Base-by-base conservation (phyloP, 1,140 invertebrate genomes). In the Elysia chlorotica region DNA sequence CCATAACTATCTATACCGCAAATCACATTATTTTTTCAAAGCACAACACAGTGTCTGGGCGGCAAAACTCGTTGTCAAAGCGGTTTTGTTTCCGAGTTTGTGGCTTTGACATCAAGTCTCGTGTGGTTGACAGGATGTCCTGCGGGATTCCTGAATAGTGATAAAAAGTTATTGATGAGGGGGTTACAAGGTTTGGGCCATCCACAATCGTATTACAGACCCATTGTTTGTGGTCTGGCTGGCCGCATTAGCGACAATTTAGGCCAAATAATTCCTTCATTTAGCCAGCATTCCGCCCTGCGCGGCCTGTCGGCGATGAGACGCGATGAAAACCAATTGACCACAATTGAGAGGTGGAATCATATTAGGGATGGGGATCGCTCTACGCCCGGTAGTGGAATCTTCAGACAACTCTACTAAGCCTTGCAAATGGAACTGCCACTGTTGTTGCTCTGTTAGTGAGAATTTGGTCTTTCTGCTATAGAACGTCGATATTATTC, bases 181-280 rank as follows among this genome's bases (percentile, higher is more conserved):
- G n/a, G 67, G 19, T 69, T 69, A 69, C 67, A 69, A n/a, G 36
- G 37, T 25, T n/a, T n/a, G n/a, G 38, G 3, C 28, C 67, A 31
- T 30, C 67, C 67, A 36, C 67, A 69, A 69, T 69, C 67, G 67
- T 57, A 69, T 69, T 69, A 69, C 28, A 30, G 23, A 2, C 28
- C 53, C 67, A n/a, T 37, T 35, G 67, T 30, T 63, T 69, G 31
- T 31, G 59, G n/a, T 38, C n/a, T 30, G 28, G n/a, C 23, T 25
- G 6, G 35, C 38, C 53, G 54, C n/a, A 69, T 69, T 69, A 69
- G 54, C 67, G 54, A 17, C 67, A 69, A 69, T 69, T 69, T 69
- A 28, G 67, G 54, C 2, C n/a, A 56, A 69, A 69, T 69, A 57
- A 69, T 69, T 69, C 67, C 33, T 33, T 21, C 36, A 59, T 69